phyloP scores from a whole-genome alignment of 2,797 vertebrate genomes.

The Diglossa cyanea region DNA sequence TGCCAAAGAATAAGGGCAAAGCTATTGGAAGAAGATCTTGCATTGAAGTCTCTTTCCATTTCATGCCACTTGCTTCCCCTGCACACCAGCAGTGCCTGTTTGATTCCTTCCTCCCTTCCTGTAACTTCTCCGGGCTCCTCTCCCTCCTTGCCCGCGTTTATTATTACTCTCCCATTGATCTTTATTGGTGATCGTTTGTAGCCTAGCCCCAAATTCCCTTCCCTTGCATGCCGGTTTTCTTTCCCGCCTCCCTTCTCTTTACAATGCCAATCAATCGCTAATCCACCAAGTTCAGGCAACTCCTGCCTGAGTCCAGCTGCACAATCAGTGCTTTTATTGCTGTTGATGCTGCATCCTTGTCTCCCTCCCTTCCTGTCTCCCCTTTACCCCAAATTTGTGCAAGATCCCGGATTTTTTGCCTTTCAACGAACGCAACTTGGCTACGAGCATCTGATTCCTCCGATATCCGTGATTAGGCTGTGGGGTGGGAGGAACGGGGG shows the following conservation, averaged over 20 bases:
- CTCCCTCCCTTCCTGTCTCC: neutral
- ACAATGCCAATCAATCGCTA: neutral
- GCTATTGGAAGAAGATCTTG: constrained; percentile 24
- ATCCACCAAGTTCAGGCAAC: constrained; percentile 60
- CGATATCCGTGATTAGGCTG: neutral
- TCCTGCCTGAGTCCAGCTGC: constrained; percentile 35
- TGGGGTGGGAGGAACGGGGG: neutral
- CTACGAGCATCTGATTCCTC: neutral
- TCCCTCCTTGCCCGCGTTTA: neutral
- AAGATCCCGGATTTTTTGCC: neutral
- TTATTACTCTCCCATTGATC: neutral
- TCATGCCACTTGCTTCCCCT: constrained; percentile 7
- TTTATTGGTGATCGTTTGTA: neutral
- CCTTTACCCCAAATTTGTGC: neutral
- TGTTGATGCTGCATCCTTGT: constrained; percentile 8
- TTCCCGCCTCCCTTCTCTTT: neutral
- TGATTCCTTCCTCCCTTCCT: constrained; percentile 20
- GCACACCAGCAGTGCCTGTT: constrained; percentile 14
- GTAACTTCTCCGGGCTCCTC: constrained; percentile 43
- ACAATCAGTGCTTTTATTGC: constrained; percentile 54
- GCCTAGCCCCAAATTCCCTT: neutral
- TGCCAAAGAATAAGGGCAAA: constrained; percentile 59
- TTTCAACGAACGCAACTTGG: neutral
- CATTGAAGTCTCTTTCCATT: constrained; percentile 11
- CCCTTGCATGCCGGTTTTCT: neutral